These are phyloP conservation scores for Carcina quercana DNA, from an alignment of 2,888 invertebrate genomes.

Conservation along the genomic window DNA sequence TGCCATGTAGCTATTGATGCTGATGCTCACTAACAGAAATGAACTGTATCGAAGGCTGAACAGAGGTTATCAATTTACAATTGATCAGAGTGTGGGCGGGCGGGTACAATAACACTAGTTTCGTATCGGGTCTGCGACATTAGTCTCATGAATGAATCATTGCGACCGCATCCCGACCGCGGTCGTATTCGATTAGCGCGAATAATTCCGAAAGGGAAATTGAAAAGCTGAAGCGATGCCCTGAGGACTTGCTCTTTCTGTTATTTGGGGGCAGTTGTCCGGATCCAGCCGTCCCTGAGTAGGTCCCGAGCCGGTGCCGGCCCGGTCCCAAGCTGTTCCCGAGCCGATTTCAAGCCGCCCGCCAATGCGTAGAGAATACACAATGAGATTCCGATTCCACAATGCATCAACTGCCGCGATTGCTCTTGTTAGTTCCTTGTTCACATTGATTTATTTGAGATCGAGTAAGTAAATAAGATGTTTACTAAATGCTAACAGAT, in stretches of 20 bases:
- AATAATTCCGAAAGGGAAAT: slow-evolving; percentile 74
- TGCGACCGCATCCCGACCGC: slow-evolving; percentile 48
- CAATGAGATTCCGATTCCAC: slow-evolving; percentile 40
- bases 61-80: slow-evolving; percentile 23
- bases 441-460: slow-evolving; percentile 14
- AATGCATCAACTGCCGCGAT: slow-evolving; percentile 29
- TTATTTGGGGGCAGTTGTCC: slow-evolving; percentile 63
- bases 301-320: too few relatives aligned
- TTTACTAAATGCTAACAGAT: too few relatives aligned
- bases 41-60: slow-evolving; percentile 32
- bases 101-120: slow-evolving; percentile 50
- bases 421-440: slow-evolving; percentile 13
- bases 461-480: too few relatives aligned
- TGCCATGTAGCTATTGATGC: too few relatives aligned
- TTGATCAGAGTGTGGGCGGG: slow-evolving; percentile 12
- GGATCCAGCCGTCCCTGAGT: too few relatives aligned
- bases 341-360: too few relatives aligned
- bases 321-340: too few relatives aligned
- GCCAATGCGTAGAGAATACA: slow-evolving; percentile 44
- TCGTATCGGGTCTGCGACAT: slow-evolving; percentile 53
- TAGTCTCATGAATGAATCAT: slow-evolving; percentile 73
- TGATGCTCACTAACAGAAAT: slow-evolving; percentile 13
- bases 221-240: slow-evolving; percentile 73
- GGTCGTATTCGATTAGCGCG: slow-evolving; percentile 72
- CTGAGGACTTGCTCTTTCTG: slow-evolving; percentile 72